These are phyloP conservation scores for Thereuonema tuberculata DNA, from an alignment of 1,140 invertebrate species.

Conservation along the genomic window DNA sequence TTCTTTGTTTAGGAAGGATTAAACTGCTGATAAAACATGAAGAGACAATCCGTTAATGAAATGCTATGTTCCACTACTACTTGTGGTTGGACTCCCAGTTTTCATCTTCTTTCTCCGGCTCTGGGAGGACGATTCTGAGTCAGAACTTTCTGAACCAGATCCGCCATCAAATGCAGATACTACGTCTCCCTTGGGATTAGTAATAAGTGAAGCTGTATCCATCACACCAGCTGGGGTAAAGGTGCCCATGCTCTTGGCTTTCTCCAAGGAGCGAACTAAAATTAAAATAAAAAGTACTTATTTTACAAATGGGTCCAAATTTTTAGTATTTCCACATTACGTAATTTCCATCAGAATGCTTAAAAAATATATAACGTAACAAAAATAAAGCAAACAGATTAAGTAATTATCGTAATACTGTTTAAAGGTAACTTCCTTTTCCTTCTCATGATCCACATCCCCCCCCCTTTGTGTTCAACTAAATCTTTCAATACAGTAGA, in stretches of 20 bases:
- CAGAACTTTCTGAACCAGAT: slow-evolving; percentile 39
- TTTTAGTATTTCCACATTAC: too few species aligned
- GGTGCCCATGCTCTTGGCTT: slow-evolving; percentile 49
- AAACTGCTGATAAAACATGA: neutral
- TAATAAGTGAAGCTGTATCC: slow-evolving; percentile 12
- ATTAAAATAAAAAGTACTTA: slow-evolving; percentile 13
- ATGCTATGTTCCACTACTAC: slow-evolving; percentile 10
- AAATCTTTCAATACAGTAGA: too few species aligned
- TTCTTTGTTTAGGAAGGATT: too few species aligned
- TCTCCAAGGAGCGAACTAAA: slow-evolving; percentile 52
- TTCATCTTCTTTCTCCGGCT: slow-evolving; percentile 37
- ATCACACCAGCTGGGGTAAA: slow-evolving; percentile 38
- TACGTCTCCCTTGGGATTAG: slow-evolving; percentile 29
- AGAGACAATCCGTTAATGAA: neutral
- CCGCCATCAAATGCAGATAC: slow-evolving; percentile 31
- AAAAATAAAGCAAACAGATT: too few species aligned
- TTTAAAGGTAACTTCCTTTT: too few species aligned
- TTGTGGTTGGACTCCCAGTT: slow-evolving; percentile 9
- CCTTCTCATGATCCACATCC: too few species aligned
- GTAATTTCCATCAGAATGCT: too few species aligned
- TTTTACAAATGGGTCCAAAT: too few species aligned
- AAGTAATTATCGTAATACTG: too few species aligned
- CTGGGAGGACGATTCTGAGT: slow-evolving; percentile 34
- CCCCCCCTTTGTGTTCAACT: too few species aligned
- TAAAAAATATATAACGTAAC: too few species aligned